Evolutionary conservation across 2,888 invertebrate species (phyloP).

Genomic region (Rhamnusium bicolor): DNA sequence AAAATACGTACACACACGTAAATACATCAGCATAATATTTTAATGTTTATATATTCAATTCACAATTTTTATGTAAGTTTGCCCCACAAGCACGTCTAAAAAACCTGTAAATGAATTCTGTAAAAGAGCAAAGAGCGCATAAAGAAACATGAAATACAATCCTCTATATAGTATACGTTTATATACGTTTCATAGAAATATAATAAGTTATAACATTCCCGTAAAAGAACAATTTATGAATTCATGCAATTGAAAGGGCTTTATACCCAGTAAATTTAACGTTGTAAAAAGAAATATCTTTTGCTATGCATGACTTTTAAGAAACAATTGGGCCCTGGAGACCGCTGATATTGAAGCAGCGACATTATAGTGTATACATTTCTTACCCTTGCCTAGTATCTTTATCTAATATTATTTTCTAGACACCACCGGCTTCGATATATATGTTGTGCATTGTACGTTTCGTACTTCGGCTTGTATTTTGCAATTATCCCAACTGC

Average conservation of each 20-base stretch:
- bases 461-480: neutral
- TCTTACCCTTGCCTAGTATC: conserved; percentile 41
- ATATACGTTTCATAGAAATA: neutral
- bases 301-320: conserved; percentile 50
- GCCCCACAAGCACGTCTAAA: neutral
- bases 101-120: neutral
- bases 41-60: no score
- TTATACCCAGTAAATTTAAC: conserved; percentile 1
- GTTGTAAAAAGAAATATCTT: conserved; percentile 33
- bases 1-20: no score
- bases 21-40: no score
- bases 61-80: no score
- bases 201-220: neutral
- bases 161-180: neutral
- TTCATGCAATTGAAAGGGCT: conserved; percentile 3
- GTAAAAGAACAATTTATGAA: neutral
- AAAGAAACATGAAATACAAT: neutral
- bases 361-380: conserved; percentile 42
- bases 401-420: conserved; percentile 50
- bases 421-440: conserved; percentile 32
- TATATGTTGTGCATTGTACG: neutral
- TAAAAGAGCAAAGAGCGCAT: no score
- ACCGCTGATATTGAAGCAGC: conserved; percentile 48
- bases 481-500: neutral
- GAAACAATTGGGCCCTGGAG: conserved; percentile 50